A percentile compares a stretch with the other conserved stretches of the same genome.
These are phyloP conservation scores for Myotis pilosus DNA, from an alignment of 2,797 vertebrate genomes.

Conservation along the genomic window DNA sequence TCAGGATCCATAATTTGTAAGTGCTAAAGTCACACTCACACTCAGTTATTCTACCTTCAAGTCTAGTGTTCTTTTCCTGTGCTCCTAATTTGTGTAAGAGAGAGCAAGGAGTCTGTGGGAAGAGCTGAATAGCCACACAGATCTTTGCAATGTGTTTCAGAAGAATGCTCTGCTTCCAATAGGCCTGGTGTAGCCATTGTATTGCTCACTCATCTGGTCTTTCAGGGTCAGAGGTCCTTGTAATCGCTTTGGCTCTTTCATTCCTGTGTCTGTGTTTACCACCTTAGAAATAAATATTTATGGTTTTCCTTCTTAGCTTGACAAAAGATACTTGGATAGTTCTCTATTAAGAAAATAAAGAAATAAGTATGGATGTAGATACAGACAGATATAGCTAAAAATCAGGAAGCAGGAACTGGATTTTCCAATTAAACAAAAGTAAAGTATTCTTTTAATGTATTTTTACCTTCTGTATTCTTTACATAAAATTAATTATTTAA, in stretches of 20 bases:
- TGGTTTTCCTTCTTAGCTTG: not conserved
- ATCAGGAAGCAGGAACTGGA: not conserved
- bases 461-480: not conserved
- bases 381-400: not conserved
- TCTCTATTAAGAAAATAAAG: not conserved
- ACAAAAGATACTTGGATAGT: not conserved
- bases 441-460: not conserved
- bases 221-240: not conserved
- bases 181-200: not conserved
- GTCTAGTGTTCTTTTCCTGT: not conserved
- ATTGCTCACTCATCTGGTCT: not conserved
- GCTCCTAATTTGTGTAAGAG: not conserved
- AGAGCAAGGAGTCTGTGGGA: not conserved
- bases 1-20: not conserved
- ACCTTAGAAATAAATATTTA: not conserved
- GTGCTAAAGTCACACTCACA: not conserved
- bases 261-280: not conserved
- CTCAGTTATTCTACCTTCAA: not conserved
- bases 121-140: not conserved
- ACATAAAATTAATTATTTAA: not conserved
- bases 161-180: not conserved
- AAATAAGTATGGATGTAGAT: not conserved
- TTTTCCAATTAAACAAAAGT: slow-evolving; percentile 1
- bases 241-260: not conserved
- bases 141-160: not conserved